Base-by-base conservation (phyloP, 2,888 invertebrate species). In the Microplitis deprimator region DNA sequence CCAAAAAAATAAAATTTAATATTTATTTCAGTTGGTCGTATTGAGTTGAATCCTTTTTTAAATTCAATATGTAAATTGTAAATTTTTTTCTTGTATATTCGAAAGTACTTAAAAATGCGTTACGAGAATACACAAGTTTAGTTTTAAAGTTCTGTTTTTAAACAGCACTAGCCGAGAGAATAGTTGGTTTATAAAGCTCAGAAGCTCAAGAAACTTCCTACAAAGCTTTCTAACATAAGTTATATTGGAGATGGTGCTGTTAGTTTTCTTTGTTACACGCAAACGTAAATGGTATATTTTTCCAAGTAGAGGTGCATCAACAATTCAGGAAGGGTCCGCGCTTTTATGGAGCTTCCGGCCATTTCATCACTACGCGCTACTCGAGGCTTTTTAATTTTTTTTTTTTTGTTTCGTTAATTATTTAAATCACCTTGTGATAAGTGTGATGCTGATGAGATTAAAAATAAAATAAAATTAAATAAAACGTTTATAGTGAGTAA, bases 301-400 rank as follows among this genome's bases (percentile, higher is more conserved):
- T 38, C 62, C 29, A 29, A 29, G 29, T 29, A 67, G 50, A 50
- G 50, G 50, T 39, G 73, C 77, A 77, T 77, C 73, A 73, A 77
- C 50, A 73, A 77, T 77, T 77, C 69, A 77, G 62, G 40, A 65
- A 77, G 73, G 69, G 73, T 73, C 38, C 20, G 38, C 50, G 73
- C 69, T 73, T 77, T 73, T 73, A 77, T 73, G 69, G 41, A 8
- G 73, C 73, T 73, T 77, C 73, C 69, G 69, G 77, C 64, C 68
- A 73, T 77, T 77, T 77, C 70, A 40, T 77, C 65, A 70, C 70
- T 77, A 50, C 73, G 6, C 68, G 72, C 70, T 68, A 64, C 73
- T 77, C 68, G 64, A 50, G 69, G 41, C 73, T 39, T 70, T 62
- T 60, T 13, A 50, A 8, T 50, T 50, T 50, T 50, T 50, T 50